Base-by-base conservation (phyloP, 2,113 vertebrate species). In the Bambusicola thoracicus region DNA sequence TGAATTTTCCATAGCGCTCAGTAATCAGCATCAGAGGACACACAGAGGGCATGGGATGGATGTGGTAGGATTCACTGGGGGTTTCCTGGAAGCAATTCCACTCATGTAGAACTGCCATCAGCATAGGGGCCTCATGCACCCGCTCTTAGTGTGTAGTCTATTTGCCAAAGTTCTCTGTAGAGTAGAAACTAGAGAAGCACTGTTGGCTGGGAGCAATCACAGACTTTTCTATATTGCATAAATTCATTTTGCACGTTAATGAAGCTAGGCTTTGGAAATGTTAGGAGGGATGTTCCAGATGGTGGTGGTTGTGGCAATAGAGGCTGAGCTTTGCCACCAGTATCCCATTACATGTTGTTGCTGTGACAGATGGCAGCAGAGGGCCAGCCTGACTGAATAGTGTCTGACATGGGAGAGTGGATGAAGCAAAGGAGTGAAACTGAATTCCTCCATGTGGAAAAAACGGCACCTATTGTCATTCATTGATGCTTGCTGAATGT, bases 1-100 rank as follows among this genome's bases (percentile, higher is more conserved):
- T 67, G 14, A 24, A 14, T 59, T 69, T 25, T 25, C 1, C 2
- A 0, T 70, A 36, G 11, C 43, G 8, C 22, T 66, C 7, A 4
- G 9, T 44, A 76, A 61, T 6, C 0, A 0, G 4, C 34, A 62
- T 24, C 29, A 58, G 56, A 67, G 44, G 25, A 49, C 2, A 10
- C 5, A 11, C 51, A 36, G 30, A 27, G n/a, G 6, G 22, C 11
- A 16, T 48, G 7, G 13, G 18, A 34, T 24, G 7, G 2, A 3
- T 65, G 6, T 6, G 8, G 24, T 77, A n/a, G 16, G 29, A 43
- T 7, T 15, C 8, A 13, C 30, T 36, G 43, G 11, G 16, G 5
- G 14, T 27, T 36, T 76, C 14, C 24, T 5, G 34, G 32, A 13
- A 34, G 6, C 9, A 40, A 8, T 16, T 75, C 16, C 25, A 43